Evolutionary conservation across 1,140 invertebrate species (phyloP), one percentile per base, ranked within the genome.

Genomic region (Bradysia coprophila): DNA sequence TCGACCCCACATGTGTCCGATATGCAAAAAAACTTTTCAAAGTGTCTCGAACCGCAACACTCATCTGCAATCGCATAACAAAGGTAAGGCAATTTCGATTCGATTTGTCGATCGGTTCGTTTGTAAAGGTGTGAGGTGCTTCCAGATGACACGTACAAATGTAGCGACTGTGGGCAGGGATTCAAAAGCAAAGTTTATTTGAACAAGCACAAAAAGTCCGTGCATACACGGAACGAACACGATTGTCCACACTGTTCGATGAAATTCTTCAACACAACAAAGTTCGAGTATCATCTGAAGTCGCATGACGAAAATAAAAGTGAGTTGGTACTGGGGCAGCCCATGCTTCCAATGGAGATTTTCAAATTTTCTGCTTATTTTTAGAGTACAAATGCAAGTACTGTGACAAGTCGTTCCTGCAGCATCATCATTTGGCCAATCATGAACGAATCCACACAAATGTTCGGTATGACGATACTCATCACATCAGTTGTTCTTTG

Each of bases 391-490:
- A 40, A 22, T 43, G 42, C 21, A 43, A 37, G 22, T 16, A 23
- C 9, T 43, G 42, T 20, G 42, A 43, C 19, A 38, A 31, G n/a
- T 37, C 42, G 21, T 43, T 43, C 38, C 18, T 38, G 11, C 32
- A 43, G 4, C 34, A 38, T 38, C 42, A 43, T 21, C 32, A 38
- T 19, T 20, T 43, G 22, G 11, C 34, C 10, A 43, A 43, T 38
- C 42, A 43, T 38, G 42, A 43, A 38, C 15, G 31, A 18, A 43
- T 22, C 6, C 42, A 43, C 38, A 43, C 42, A 3, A 36, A 36
- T 13, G n/a, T n/a, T n/a, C n/a, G n/a, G n/a, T n/a, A n/a, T n/a
- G n/a, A n/a, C n/a, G n/a, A n/a, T n/a, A n/a, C n/a, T n/a, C n/a
- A n/a, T n/a, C n/a, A n/a, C n/a, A n/a, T n/a, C n/a, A n/a, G n/a